phyloP scores from a whole-genome alignment of 2,888 invertebrate species.

The Argynnis bischoffii region DNA sequence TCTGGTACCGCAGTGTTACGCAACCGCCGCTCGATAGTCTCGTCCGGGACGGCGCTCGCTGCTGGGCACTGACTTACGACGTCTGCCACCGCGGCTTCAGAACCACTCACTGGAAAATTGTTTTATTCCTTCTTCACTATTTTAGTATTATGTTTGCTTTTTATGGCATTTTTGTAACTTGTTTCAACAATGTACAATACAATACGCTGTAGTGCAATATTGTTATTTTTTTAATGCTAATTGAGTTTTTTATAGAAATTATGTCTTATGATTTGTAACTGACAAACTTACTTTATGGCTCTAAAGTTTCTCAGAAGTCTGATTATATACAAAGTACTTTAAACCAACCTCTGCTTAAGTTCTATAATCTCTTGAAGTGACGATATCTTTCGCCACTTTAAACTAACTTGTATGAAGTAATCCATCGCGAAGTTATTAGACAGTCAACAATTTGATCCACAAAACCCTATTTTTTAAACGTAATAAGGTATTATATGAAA shows the following conservation, averaged over 20 bases:
- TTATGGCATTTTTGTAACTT: too few relatives aligned
- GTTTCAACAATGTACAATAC: too few relatives aligned
- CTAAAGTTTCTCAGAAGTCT: too few relatives aligned
- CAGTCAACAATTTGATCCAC: too few relatives aligned
- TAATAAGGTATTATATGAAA: too few relatives aligned
- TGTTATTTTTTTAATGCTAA: too few relatives aligned
- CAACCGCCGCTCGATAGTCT: slow-evolving; percentile 72
- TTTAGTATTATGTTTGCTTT: neutral
- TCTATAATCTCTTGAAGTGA: slow-evolving; percentile 16
- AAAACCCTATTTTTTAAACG: too few relatives aligned
- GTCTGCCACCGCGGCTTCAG: slow-evolving; percentile 47
- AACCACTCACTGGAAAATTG: slow-evolving; percentile 54
- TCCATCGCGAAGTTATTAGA: too few relatives aligned
- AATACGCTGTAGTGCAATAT: too few relatives aligned
- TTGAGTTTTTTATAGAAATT: too few relatives aligned
- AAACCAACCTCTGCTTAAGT: slow-evolving; percentile 2
- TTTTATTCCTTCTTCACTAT: slow-evolving; percentile 30
- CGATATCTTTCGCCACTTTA: slow-evolving; percentile 16
- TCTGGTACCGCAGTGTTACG: slow-evolving; percentile 75
- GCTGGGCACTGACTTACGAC: slow-evolving; percentile 50
- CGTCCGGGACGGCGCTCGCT: slow-evolving; percentile 49
- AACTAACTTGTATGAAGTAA: neutral
- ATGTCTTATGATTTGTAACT: too few relatives aligned
- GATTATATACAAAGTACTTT: neutral
- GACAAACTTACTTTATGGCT: too few relatives aligned